Base-by-base conservation (phyloP, 2,113 vertebrate species). In the Pandion haliaetus region DNA sequence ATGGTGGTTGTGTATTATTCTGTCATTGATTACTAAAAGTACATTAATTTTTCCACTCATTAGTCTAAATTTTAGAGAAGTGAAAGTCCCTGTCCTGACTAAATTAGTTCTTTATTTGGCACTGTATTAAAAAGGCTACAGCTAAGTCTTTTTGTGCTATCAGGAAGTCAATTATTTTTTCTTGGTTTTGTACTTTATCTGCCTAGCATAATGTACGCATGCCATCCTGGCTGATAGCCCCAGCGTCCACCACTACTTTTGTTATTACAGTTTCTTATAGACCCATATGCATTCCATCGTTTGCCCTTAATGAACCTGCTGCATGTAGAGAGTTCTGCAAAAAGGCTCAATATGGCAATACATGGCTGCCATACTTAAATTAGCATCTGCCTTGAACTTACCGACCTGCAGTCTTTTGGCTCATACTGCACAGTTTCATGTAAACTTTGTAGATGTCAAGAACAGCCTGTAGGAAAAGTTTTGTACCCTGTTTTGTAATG, bases 331-430 rank as follows among this genome's bases (percentile, higher is more conserved):
- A 91, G 97, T 97, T 96, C 69, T 97, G 84, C 88, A 85, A 17
- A 93, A 96, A 96, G 92, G 69, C 96, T 98, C 82, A 55, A 93
- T 97, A 65, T 97, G 93, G 86, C 74, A 96, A 84, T 89, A 88
- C 14, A 49, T 91, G 95, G 85, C 94, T 98, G 94, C 94, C 89
- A 83, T 83, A 16, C 54, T 49, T 59, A 92, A 94, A 54, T 95
- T 94, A 95, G 84, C 95, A 97, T 93, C 91, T 96, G 96, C 86
- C 95, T 97, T 96, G 85, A 97, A 97, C 73, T 81, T 97, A 90
- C 91, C 2, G 25, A 95, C 96, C 88, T 82, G 59, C 76, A 96
- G 55, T 81, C 76, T 91, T 96, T 93, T 96, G 96, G 93, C 97
- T 96, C 82, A 90, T 95, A 57, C 86, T 74, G 77, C 16, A 17